Evolutionary conservation across 2,888 invertebrate species (phyloP).

Genomic region (Plebejus anna): DNA sequence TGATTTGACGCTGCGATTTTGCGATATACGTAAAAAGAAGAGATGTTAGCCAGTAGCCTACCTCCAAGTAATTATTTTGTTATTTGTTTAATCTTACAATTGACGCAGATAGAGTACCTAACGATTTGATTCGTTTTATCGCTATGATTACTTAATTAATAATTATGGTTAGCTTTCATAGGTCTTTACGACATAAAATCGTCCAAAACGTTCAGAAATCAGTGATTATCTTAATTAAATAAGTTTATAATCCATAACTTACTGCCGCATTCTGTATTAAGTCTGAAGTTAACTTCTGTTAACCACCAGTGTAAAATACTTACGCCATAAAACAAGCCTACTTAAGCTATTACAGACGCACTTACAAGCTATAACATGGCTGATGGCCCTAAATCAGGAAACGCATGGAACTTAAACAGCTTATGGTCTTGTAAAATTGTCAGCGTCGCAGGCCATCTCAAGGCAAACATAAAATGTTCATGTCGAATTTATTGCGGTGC

Average conservation of each 20-base stretch:
- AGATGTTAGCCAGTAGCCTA: too few species aligned
- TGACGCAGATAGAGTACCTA: too few species aligned
- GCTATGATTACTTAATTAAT: too few species aligned
- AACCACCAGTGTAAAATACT: not conserved
- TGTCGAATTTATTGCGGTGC: slow-evolving; percentile 19
- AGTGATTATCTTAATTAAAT: not conserved
- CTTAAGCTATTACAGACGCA: not conserved
- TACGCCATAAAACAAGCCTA: not conserved
- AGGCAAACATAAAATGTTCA: slow-evolving; percentile 12
- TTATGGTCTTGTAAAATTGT: slow-evolving; percentile 2
- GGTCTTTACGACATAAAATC: too few species aligned
- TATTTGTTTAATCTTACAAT: too few species aligned
- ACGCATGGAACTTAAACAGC: not conserved
- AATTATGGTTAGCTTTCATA: too few species aligned
- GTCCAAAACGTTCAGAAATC: too few species aligned
- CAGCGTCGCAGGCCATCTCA: not conserved
- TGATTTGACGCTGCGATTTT: not conserved
- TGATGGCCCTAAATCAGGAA: not conserved
- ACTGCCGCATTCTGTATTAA: not conserved
- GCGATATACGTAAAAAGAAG: not conserved
- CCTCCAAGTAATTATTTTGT: too few species aligned
- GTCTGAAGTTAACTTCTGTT: not conserved
- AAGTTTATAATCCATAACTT: not conserved
- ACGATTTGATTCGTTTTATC: too few species aligned
- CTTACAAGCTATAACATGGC: not conserved